Evolutionary conservation across 2,113 vertebrate species (phyloP), one percentile per base, ranked within the genome.

Genomic region (Syrrhaptes paradoxus): DNA sequence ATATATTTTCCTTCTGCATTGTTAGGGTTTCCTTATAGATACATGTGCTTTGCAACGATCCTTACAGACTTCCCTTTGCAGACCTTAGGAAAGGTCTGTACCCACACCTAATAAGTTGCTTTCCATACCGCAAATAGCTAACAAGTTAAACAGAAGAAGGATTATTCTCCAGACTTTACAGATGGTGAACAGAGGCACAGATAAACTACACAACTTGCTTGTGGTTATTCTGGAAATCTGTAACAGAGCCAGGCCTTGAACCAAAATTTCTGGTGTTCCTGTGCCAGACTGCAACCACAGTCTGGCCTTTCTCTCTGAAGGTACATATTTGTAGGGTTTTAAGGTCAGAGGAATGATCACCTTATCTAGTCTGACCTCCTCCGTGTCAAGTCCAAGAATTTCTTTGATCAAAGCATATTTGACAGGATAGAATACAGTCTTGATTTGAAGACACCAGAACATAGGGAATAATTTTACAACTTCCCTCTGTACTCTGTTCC

Each of bases 111-210:
- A 13, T 32, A 79, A 85, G 70, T 75, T 32, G 49, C 71, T 91
- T 81, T 90, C 52, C 49, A 26, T 62, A 70, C 12, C 34, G 36
- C 41, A 84, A 92, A 84, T 17, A 90, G 14, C 51, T 61, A 67
- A 85, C 45, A 81, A 75, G n/a, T 19, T 57, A 65, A 90, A 92
- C 31, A 87, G 79, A 34, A 75, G 59, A 36, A 85, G 28, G 58
- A 87, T 94, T 96, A 43, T 91, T 72, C 65, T 81, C 49, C 79
- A 91, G 67, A 59, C 13, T 77, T 93, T 75, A 72, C 85, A 95
- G 86, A 81, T 81, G 90, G 49, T 48, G 73, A 95, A 90, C 75
- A 93, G 90, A 95, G n/a, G 76, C 63, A 93, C 62, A 94, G 81
- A 91, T 76, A 91, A 94, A 87, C 54, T 82, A 68, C 58, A 82